Evolutionary conservation across 2,113 vertebrate species (phyloP).

Genomic region (Uria aalge): DNA sequence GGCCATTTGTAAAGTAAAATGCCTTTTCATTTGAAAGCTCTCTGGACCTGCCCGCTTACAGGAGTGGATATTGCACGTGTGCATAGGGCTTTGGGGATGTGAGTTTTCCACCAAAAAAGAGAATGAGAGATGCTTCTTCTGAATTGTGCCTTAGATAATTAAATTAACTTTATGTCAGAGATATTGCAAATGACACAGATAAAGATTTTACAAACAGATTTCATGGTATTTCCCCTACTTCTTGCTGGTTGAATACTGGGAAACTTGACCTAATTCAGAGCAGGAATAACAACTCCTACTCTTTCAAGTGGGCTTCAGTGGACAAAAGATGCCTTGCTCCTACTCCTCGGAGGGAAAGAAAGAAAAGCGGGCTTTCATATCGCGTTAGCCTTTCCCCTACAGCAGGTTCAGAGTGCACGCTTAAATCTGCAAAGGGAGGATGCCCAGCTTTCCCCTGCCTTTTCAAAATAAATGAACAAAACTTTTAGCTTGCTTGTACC

Average conservation of each 20-base stretch:
- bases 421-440: neutral
- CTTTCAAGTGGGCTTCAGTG: neutral
- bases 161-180: neutral
- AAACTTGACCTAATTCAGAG: neutral
- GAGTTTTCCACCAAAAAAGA: neutral
- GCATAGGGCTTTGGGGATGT: neutral
- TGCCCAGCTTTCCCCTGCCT: neutral
- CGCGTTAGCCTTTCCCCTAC: neutral
- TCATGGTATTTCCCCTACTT: neutral
- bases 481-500: neutral
- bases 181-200: neutral
- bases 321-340: neutral
- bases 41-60: neutral
- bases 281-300: neutral
- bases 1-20: neutral
- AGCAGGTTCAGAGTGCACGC: neutral
- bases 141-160: neutral
- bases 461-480: neutral
- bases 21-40: neutral
- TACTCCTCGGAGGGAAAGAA: neutral
- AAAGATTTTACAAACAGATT: neutral
- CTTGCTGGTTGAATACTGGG: neutral
- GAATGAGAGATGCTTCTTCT: neutral
- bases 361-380: neutral
- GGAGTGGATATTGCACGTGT: rapidly evolving